Evolutionary conservation across 2,797 vertebrate genomes (phyloP).

Genomic region (Hephaestus fuliginosus): DNA sequence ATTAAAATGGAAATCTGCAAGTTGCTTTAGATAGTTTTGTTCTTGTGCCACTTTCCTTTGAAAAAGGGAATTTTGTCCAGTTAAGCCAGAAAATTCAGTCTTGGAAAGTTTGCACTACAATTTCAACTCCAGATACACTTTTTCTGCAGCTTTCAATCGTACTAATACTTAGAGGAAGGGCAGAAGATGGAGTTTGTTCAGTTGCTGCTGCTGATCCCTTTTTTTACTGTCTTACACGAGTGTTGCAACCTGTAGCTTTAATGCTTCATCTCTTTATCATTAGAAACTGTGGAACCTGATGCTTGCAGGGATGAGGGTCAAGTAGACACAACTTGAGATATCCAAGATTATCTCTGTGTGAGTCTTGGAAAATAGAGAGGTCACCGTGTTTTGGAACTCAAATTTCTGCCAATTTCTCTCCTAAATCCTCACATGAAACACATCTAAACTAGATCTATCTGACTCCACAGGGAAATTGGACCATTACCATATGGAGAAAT

Average conservation of each 20-base stretch:
- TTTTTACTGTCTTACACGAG: not conserved
- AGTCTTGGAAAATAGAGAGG: conserved; percentile 56
- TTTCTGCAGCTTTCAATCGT: not conserved
- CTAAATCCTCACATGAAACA: conserved; percentile 70
- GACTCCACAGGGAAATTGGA: conserved; percentile 63
- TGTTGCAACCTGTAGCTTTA: not conserved
- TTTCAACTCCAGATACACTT: not conserved
- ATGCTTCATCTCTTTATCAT: conserved; percentile 4
- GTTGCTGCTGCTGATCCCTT: not conserved
- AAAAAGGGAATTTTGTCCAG: not conserved
- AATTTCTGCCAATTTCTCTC: conserved; percentile 67
- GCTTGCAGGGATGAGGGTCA: conserved; percentile 21
- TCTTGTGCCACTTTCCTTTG: not conserved
- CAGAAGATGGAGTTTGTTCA: not conserved
- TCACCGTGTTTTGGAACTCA: conserved; percentile 56
- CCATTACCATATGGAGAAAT: conserved; percentile 72
- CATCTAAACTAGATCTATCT: conserved; percentile 59
- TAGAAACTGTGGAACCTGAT: conserved; percentile 15
- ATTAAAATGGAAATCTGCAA: not conserved
- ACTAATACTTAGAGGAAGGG: not conserved
- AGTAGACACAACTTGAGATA: conserved; percentile 39
- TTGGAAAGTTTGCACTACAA: not conserved
- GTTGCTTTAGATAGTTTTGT: not conserved
- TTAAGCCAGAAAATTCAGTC: not conserved
- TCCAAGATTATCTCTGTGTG: conserved; percentile 62